phyloP scores from a whole-genome alignment of 2,888 invertebrate genomes.

The Noctua pronuba region DNA sequence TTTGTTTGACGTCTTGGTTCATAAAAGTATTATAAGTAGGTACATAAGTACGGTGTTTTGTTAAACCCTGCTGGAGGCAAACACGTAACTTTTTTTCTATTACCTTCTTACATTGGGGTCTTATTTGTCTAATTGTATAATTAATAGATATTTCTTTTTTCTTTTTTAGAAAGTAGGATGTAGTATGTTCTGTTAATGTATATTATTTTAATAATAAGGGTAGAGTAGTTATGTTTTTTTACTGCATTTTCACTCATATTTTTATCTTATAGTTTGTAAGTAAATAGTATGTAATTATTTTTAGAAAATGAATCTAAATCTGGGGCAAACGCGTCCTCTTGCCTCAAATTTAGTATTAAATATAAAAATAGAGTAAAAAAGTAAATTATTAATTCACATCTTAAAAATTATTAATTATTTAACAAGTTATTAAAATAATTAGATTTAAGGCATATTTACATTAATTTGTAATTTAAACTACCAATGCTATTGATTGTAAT shows the following conservation, averaged over 20 bases:
- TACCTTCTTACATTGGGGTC: neutral
- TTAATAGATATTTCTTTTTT: neutral
- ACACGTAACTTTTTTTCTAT: slow-evolving; percentile 1
- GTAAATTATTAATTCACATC: slow-evolving; percentile 6
- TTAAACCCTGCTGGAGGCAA: slow-evolving; percentile 36
- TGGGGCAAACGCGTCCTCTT: slow-evolving; percentile 88
- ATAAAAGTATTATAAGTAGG: neutral
- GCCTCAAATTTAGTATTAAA: slow-evolving; percentile 76
- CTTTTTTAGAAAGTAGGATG: neutral
- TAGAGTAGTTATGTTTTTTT: slow-evolving; percentile 68
- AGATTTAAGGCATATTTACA: slow-evolving; percentile 52
- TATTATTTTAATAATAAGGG: slow-evolving; percentile 3
- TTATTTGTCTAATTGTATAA: neutral
- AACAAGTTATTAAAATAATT: neutral
- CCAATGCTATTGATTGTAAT: slow-evolving; percentile 56
- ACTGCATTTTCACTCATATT: slow-evolving; percentile 84
- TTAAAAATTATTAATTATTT: slow-evolving; percentile 12
- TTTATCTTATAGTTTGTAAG: slow-evolving; percentile 42
- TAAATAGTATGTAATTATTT: neutral
- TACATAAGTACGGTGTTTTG: neutral
- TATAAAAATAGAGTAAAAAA: slow-evolving; percentile 7
- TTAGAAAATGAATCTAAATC: slow-evolving; percentile 69
- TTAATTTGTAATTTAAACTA: slow-evolving; percentile 29
- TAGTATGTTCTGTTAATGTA: neutral
- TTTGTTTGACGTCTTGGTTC: neutral